These are phyloP conservation scores for Struthidea cinerea DNA, from an alignment of 2,113 vertebrate genomes.

Conservation along the genomic window DNA sequence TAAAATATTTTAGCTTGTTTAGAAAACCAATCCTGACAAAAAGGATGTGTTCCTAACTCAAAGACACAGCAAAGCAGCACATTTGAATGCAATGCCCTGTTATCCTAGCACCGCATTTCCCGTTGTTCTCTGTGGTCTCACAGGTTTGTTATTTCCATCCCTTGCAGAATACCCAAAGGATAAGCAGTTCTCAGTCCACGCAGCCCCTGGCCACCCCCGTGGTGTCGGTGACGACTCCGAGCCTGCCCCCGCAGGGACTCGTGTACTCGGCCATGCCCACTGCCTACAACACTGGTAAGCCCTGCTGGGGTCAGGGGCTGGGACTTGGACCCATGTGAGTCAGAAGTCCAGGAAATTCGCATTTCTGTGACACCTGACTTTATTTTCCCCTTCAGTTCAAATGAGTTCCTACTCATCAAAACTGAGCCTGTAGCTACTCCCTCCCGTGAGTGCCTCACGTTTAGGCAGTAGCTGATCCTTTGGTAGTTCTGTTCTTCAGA, in stretches of 20 bases:
- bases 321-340: neutral
- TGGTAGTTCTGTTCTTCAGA: neutral
- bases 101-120: neutral
- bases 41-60: neutral
- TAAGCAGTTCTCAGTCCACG: conserved; percentile 89
- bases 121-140: neutral
- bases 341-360: neutral
- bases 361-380: neutral
- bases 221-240: conserved; percentile 96
- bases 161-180: conserved; percentile 89
- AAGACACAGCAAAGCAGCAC: neutral
- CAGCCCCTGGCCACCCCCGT: conserved; percentile 93
- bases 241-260: conserved; percentile 90
- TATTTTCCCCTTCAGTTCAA: neutral
- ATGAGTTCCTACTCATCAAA: neutral
- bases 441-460: fast-evolving
- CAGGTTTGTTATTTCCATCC: neutral
- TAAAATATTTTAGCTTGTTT: neutral
- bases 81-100: neutral
- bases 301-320: neutral
- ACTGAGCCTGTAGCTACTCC: neutral
- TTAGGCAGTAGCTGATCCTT: neutral
- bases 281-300: conserved; percentile 93
- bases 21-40: neutral
- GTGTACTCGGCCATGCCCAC: conserved; percentile 95